phyloP scores from a whole-genome alignment of 1,140 invertebrate genomes.

The Papilio helenus region DNA sequence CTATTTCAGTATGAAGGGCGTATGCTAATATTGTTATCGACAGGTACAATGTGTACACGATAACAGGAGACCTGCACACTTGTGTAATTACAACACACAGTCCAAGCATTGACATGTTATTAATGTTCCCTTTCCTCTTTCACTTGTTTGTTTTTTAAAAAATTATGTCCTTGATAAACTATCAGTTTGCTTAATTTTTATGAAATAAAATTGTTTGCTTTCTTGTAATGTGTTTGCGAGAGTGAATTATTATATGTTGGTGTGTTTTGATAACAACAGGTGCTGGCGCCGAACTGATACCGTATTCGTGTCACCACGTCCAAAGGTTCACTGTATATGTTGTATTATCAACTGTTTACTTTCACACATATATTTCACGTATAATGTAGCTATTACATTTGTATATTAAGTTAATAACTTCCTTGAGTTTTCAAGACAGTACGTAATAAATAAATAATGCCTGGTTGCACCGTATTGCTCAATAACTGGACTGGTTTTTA shows the following conservation, averaged over 20 bases:
- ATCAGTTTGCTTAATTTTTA: too few species aligned
- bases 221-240: background rate
- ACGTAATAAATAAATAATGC: too few species aligned
- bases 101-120: too few species aligned
- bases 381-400: too few species aligned
- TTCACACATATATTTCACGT: background rate
- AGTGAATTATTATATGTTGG: background rate
- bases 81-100: background rate
- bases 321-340: background rate
- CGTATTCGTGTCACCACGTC: slow-evolving; percentile 9
- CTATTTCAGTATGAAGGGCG: background rate
- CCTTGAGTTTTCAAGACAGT: too few species aligned
- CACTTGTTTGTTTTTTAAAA: too few species aligned
- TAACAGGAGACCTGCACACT: background rate
- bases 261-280: slow-evolving; percentile 6
- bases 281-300: background rate
- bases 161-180: too few species aligned
- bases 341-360: background rate
- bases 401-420: too few species aligned
- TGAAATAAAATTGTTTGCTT: background rate
- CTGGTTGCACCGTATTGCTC: too few species aligned
- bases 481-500: too few species aligned
- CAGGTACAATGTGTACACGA: background rate
- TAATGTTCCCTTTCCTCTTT: too few species aligned
- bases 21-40: background rate